Base-by-base conservation (phyloP, 2,888 invertebrate species). In the Aporophyla lueneburgensis region DNA sequence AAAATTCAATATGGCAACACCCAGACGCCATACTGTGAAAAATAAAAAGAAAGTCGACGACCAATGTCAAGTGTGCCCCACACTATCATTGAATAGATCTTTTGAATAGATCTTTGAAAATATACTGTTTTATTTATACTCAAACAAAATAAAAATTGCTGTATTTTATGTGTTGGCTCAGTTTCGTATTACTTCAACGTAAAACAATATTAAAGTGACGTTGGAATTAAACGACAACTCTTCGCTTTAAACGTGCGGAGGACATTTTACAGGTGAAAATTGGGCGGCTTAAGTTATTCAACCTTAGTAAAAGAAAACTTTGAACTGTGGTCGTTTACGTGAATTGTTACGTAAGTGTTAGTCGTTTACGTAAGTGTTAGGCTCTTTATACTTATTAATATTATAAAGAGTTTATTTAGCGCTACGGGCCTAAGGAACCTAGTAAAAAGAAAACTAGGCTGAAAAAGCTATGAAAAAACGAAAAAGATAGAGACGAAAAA, bases 311-410 rank as follows among this genome's bases (percentile, higher is more conserved):
- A 71, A 63, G 61, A 76, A 75, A 69, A 5, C 70, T 68, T 70
- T n/a, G 46, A 54, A 56, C 43, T 67, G 62, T 58, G 46, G 49
- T 70, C 58, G 56, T 71, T 74, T 71, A 71, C 62, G 54, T 62
- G 76, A 76, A 82, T 68, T 84, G 72, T n/a, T n/a, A n/a, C n/a
- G n/a, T n/a, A n/a, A n/a, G n/a, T n/a, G n/a, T n/a, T n/a, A n/a
- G 49, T 70, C 58, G 56, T 71, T 74, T 71, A 71, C 62, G 54
- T 62, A 76, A 82, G 67, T 84, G 72, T 76, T 78, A 21, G 53
- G 53, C 21, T 21, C 4, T 58, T 24, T 33, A 33, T 33, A 1
- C 33, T 33, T 33, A 33, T 3, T 33, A 33, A 33, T 33, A 33
- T 33, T 33, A 33, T 33, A 33, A 33, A 33, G 33, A 33, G 33